Conservation (phyloP, 2,113 vertebrate genomes). For the Pseudorasbora parva region DNA sequence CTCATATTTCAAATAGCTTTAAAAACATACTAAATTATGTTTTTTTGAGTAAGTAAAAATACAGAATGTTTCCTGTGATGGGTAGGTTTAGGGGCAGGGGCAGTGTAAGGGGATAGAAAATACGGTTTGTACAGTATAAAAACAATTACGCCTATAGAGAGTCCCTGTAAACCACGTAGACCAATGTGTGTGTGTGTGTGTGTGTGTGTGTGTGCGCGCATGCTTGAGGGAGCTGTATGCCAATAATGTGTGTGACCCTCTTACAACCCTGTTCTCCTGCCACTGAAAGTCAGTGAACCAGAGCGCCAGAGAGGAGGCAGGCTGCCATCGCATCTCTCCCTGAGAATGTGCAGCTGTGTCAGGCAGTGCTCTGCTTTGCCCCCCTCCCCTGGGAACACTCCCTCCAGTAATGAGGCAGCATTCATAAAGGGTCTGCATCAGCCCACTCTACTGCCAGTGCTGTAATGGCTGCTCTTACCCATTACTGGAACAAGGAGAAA, state of each 20-base stretch:
- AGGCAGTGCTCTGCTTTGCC: conserved; percentile 58
- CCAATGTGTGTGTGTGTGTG: not conserved
- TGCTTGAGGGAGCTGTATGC: conserved; percentile 19
- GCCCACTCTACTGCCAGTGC: conserved; percentile 43
- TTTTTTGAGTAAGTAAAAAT: too few species aligned
- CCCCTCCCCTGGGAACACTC: conserved; percentile 58
- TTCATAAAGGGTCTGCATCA: conserved; percentile 59
- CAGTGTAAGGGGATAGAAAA: too few species aligned
- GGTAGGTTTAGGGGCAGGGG: too few species aligned
- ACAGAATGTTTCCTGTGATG: too few species aligned
- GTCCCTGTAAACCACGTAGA: too few species aligned
- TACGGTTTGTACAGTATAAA: too few species aligned
- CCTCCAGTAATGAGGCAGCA: conserved; percentile 61
- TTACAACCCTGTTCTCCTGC: conserved; percentile 13
- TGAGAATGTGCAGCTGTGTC: conserved; percentile 64
- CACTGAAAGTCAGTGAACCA: conserved; percentile 51
- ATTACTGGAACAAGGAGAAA: conserved; percentile 25
- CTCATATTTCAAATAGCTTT: too few species aligned
- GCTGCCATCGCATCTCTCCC: conserved; percentile 62
- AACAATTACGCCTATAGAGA: too few species aligned
- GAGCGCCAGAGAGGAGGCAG: conserved; percentile 56
- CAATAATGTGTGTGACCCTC: conserved; percentile 26
- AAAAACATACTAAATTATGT: too few species aligned
- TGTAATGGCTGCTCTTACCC: conserved; percentile 51
- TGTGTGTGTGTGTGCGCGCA: not conserved